phyloP scores from a whole-genome alignment of 2,797 vertebrate genomes.

The Hipposideros larvatus region DNA sequence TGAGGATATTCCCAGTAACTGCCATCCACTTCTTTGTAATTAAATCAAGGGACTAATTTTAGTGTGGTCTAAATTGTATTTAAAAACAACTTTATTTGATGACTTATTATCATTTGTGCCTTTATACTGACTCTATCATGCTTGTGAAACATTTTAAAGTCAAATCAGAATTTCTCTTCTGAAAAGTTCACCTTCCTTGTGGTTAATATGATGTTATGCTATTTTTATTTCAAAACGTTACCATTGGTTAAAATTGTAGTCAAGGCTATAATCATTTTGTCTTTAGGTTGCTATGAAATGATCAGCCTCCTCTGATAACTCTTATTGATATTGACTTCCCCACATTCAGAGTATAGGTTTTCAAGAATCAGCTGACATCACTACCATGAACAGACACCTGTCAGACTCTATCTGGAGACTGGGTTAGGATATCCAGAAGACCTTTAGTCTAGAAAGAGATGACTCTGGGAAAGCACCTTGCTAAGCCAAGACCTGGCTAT shows the following conservation, averaged over 20 bases:
- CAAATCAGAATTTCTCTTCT: background rate
- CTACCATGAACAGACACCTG: background rate
- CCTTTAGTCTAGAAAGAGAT: background rate
- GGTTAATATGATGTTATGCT: background rate
- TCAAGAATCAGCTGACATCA: background rate
- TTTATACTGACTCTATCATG: background rate
- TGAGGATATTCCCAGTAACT: background rate
- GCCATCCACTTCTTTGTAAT: background rate
- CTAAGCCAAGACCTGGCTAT: background rate
- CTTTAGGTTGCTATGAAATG: background rate
- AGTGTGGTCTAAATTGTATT: background rate
- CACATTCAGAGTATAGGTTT: background rate
- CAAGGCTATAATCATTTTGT: background rate
- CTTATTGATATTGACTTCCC: background rate
- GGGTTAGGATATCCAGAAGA: background rate
- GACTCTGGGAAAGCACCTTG: background rate
- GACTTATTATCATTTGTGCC: background rate
- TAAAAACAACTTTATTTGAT: background rate
- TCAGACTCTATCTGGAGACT: background rate
- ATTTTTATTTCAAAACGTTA: conserved; percentile 49
- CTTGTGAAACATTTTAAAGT: background rate
- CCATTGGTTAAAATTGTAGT: background rate
- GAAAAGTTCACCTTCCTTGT: background rate
- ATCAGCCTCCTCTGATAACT: background rate
- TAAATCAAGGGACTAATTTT: background rate